Conservation (phyloP, 1,140 invertebrate genomes). For the Ceratina australensis region DNA sequence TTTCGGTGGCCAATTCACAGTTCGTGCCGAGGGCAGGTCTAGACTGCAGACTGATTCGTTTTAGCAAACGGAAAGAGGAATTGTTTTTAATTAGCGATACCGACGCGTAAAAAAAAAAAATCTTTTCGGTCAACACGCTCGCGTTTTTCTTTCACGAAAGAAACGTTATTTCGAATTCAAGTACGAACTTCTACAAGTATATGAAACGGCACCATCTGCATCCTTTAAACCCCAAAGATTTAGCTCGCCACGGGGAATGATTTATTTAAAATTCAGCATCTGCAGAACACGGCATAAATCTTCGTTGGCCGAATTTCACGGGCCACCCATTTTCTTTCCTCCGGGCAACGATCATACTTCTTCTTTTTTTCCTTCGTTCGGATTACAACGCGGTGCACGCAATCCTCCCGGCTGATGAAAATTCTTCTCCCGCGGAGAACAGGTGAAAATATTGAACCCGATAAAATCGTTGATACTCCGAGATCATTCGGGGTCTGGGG, state of each 20-base stretch:
- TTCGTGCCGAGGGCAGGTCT: constrained; percentile 14
- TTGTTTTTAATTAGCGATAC: too few relatives aligned
- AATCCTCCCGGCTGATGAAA: not conserved
- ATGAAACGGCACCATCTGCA: not conserved
- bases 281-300: constrained; percentile 13
- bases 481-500: too few relatives aligned
- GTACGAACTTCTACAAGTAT: not conserved
- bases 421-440: constrained; percentile 6
- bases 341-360: not conserved
- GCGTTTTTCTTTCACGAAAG: too few relatives aligned
- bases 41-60: not conserved
- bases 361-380: not conserved
- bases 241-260: constrained; percentile 9
- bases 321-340: not conserved
- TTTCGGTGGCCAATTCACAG: constrained; percentile 44
- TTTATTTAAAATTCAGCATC: constrained; percentile 27
- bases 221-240: not conserved
- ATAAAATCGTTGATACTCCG: not conserved
- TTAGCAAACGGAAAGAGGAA: not conserved
- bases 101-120: too few relatives aligned
- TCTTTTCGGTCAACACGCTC: too few relatives aligned
- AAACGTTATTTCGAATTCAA: too few relatives aligned
- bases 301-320: constrained; percentile 15
- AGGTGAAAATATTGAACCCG: not conserved
- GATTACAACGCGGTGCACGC: not conserved